Percentiles rank a stretch among this genome's conserved stretches.
These are phyloP conservation scores for Epirrhoe alternata DNA, from an alignment of 2,888 invertebrate genomes.

Conservation along the genomic window DNA sequence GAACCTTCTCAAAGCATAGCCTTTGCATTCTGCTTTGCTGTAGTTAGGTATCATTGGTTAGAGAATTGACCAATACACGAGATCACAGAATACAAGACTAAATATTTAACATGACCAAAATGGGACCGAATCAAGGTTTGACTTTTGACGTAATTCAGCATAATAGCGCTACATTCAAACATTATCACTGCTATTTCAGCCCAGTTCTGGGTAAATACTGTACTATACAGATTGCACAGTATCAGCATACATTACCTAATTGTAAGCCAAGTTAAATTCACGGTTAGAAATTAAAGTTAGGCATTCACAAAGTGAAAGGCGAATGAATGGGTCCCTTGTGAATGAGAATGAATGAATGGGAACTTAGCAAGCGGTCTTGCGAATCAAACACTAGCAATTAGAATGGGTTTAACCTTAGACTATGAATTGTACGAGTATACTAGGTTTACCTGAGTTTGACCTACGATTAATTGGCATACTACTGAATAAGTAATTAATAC, in stretches of 20 bases:
- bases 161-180: background rate
- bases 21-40: no score
- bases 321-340: conserved; percentile 55
- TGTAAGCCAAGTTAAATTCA: conserved; percentile 36
- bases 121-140: background rate
- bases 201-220: background rate
- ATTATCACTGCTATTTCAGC: conserved; percentile 22
- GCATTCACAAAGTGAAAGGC: conserved; percentile 59
- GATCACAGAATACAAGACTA: background rate
- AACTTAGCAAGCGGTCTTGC: conserved; percentile 29
- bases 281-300: conserved; percentile 51
- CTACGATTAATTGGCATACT: no score
- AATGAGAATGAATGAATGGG: conserved; percentile 52
- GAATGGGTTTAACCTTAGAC: background rate
- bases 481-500: no score
- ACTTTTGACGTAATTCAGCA: background rate
- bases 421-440: background rate
- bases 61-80: no score
- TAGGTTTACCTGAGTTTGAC: no score
- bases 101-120: background rate
- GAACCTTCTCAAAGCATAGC: no score
- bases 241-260: conserved; percentile 22
- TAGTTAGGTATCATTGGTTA: no score
- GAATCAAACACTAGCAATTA: conserved; percentile 16
- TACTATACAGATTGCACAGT: conserved; percentile 10